These are phyloP conservation scores for Spodoptera exigua DNA, from an alignment of 2,888 invertebrate genomes.

Conservation along the genomic window DNA sequence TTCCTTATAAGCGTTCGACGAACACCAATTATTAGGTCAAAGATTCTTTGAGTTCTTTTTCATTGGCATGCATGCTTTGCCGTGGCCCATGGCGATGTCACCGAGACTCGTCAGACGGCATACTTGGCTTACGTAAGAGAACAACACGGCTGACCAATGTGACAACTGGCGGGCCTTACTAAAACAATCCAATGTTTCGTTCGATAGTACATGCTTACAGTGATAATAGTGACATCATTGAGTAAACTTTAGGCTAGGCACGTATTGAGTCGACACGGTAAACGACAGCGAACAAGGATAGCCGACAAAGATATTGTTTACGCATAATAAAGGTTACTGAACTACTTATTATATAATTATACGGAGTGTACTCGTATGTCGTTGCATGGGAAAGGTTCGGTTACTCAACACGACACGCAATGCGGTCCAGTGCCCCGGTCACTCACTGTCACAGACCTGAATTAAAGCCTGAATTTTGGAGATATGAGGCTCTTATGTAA, in stretches of 20 bases:
- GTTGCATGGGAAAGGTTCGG: conserved; percentile 50
- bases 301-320: conserved; percentile 43
- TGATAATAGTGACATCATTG: conserved; percentile 61
- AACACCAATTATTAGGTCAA: conserved; percentile 17
- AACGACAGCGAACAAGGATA: conserved; percentile 40
- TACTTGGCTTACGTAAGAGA: conserved; percentile 70
- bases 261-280: conserved; percentile 57
- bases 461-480: conserved; percentile 38
- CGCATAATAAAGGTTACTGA: conserved; percentile 43
- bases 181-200: conserved; percentile 63
- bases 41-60: conserved; percentile 26
- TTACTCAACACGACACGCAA: conserved; percentile 56
- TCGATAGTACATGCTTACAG: conserved; percentile 14
- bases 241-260: conserved; percentile 55
- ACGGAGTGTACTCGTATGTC: conserved; percentile 7
- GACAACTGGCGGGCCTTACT: conserved; percentile 47
- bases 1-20: conserved; percentile 2
- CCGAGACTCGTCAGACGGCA: conserved; percentile 49
- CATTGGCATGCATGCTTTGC: conserved; percentile 6
- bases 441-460: conserved; percentile 52
- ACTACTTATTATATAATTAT: conserved; percentile 28
- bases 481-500: conserved; percentile 49
- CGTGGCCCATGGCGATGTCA: conserved; percentile 37
- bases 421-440: conserved; percentile 52
- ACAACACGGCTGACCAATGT: conserved; percentile 68